Evolutionary conservation across 92 coral and sea anemone genomes (phyloP), one percentile per base, ranked within the genome.

Genomic region (Plumapathes pennacea): DNA sequence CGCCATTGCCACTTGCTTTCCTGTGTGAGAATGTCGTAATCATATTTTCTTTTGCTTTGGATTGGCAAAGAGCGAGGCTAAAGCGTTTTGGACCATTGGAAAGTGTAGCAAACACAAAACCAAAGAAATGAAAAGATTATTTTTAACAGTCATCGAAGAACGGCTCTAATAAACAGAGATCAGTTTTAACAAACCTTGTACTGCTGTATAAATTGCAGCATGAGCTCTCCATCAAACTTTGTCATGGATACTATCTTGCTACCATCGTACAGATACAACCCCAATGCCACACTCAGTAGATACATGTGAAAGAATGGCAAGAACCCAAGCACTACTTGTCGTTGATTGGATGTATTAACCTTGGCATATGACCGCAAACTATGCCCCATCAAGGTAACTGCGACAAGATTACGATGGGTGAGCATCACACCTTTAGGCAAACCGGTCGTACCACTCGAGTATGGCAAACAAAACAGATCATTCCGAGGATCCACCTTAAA

Each of bases 381-480:
- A n/a, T n/a, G n/a, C 2, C 3, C 1, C 37, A 62, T 28, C 10
- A 25, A 10, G 15, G 52, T 31, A 28, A 54, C 60, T 12, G 67
- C 58, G 10, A 77, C 48, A 13, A 76, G 34, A 33, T 85, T 85
- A 53, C 63, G 81, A 70, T 85, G 95, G 5, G 95, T 85, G 27
- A 85, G 52, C 95, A 85, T 85, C 27, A 74, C 84, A 11, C 95
- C 95, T 27, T 81, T 81, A 13, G 88, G 95, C 12, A 75, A 52
- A 10, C 95, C 95, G n/a, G 95, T 85, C 21, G 95, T 85, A 0
- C 95, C 95, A 64, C 95, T 85, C 21, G 95, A 85, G 44, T 85
- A 85, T 5, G 84, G 85, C n/a, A 85, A 33, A 37, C 46, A 27
- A 10, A 76, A 68, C 24, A 64, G 51, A 29, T 85, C 88, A 14